phyloP scores from a whole-genome alignment of 1,140 invertebrate species.

The Caerostris extrusa region DNA sequence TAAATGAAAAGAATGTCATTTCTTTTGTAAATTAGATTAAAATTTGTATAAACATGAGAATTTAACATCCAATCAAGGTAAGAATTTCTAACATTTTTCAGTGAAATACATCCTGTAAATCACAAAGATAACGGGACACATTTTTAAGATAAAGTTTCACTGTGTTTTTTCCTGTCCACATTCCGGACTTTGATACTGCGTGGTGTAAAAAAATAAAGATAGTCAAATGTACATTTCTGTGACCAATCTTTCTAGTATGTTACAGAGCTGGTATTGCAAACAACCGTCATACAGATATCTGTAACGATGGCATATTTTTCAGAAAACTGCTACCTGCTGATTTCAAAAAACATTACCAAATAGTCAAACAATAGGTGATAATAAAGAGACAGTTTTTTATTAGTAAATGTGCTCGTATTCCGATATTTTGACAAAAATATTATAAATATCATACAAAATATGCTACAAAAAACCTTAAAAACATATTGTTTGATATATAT shows the following conservation, averaged over 20 bases:
- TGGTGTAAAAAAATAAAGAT: background rate
- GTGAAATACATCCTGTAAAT: background rate
- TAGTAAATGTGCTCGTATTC: background rate
- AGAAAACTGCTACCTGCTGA: background rate
- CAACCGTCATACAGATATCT: background rate
- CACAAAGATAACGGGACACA: background rate
- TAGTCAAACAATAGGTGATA: background rate
- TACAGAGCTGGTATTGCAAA: background rate
- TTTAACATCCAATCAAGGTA: too few species aligned
- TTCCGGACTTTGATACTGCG: constrained; percentile 1
- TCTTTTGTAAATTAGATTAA: background rate
- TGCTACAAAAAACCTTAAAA: too few species aligned
- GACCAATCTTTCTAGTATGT: background rate
- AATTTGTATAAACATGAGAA: background rate
- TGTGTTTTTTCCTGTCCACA: background rate
- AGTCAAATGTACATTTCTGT: background rate
- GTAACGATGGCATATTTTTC: background rate
- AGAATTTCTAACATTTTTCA: too few species aligned
- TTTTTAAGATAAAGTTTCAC: background rate
- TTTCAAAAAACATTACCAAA: background rate
- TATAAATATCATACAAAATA: too few species aligned
- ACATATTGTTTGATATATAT: too few species aligned
- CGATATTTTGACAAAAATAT: too few species aligned
- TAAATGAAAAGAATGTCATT: too few species aligned
- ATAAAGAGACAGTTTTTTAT: background rate